Conservation (phyloP, 2,113 vertebrate species). For the Microtus oregoni region DNA sequence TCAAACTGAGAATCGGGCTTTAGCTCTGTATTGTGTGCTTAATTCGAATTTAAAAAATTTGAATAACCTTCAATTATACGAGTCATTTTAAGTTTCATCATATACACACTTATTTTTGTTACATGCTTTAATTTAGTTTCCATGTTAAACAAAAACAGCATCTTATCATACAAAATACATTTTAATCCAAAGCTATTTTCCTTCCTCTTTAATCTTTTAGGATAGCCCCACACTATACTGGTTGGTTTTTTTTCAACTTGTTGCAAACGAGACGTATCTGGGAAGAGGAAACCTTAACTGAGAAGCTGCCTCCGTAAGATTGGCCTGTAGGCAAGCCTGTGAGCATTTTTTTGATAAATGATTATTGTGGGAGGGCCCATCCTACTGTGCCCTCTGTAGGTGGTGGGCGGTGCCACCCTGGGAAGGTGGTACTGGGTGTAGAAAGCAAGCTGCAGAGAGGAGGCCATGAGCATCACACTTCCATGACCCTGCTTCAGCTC, state of each 20-base stretch:
- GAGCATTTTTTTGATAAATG: background rate
- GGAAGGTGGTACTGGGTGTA: background rate
- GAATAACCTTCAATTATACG: no score
- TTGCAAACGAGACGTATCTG: background rate
- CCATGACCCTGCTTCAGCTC: background rate
- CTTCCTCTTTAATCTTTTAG: background rate
- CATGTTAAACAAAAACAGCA: background rate
- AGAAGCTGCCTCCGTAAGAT: background rate
- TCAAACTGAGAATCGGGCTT: no score
- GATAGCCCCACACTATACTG: background rate
- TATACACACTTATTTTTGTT: no score
- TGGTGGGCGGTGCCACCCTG: background rate
- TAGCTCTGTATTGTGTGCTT: no score
- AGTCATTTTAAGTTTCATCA: no score
- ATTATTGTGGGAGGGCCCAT: background rate
- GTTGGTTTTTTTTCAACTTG: background rate
- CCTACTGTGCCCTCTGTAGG: background rate
- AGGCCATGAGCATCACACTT: fast-evolving
- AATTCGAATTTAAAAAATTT: no score
- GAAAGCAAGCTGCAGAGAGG: background rate
- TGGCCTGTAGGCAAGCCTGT: background rate
- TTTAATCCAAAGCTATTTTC: background rate
- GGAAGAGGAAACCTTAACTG: background rate
- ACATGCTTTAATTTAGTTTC: background rate
- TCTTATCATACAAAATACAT: background rate